A percentile compares a stretch with the other conserved stretches of the same genome.
These are phyloP conservation scores for Hirudo medicinalis DNA, from an alignment of 1,140 invertebrate species.

Conservation along the genomic window DNA sequence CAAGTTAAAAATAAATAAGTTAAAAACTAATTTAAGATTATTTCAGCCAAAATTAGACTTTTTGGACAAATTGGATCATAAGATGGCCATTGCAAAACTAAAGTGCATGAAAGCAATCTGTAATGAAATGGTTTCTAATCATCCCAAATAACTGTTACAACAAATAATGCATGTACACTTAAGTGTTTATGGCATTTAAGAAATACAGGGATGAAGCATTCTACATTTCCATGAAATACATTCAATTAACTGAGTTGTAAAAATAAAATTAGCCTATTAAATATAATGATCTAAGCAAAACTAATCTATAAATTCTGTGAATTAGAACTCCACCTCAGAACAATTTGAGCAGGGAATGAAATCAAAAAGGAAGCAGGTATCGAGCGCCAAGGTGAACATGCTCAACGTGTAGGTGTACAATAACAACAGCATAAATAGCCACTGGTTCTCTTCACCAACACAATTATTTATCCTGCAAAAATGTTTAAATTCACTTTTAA, in stretches of 20 bases:
- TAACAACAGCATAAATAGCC: conserved; percentile 33
- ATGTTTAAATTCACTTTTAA: neutral
- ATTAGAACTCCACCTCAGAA: neutral
- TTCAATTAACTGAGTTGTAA: neutral
- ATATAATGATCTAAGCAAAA: neutral
- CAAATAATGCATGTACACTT: too few relatives aligned
- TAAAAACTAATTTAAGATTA: neutral
- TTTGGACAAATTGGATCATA: neutral
- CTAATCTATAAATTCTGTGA: neutral
- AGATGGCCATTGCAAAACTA: neutral
- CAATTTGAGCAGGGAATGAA: conserved; percentile 4
- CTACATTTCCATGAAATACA: too few relatives aligned
- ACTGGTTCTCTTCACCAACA: conserved; percentile 39
- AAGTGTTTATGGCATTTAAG: too few relatives aligned
- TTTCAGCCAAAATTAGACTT: neutral
- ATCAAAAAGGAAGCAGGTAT: neutral
- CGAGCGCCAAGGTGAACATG: conserved; percentile 27
- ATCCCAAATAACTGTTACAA: too few relatives aligned
- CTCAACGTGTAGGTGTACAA: conserved; percentile 33
- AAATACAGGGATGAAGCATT: too few relatives aligned
- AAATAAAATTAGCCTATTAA: neutral
- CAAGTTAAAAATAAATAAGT: neutral
- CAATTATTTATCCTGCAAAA: conserved; percentile 40
- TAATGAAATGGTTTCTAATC: too few relatives aligned
- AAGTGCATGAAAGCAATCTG: neutral